Evolutionary conservation across 2,888 invertebrate genomes (phyloP), one percentile per base, ranked within the genome.

Genomic region (Caprella mutica): DNA sequence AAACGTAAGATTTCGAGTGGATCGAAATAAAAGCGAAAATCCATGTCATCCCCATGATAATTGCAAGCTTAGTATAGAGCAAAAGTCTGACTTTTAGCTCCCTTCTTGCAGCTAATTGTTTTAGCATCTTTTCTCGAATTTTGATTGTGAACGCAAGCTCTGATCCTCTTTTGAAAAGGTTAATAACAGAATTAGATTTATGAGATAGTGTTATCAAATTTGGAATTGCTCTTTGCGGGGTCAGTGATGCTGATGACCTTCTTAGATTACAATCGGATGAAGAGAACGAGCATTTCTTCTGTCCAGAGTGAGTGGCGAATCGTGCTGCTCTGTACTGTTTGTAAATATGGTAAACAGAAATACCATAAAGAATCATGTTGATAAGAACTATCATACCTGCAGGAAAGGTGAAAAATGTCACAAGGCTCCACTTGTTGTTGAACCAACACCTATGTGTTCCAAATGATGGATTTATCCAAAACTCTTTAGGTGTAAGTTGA

Each of bases 11-110:
- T 9, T 43, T 35, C 1, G 57, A 54, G 24, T 55, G 57, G 23
- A 59, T 48, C n/a, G 59, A 57, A 4, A 57, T 21, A 61, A 75
- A 72, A 3, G 73, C 75, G 23, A 74, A 70, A 3, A 72, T 66
- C 76, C 76, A 76, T 0, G 75, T 73, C 17, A 75, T 63, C 0
- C 76, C 76, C 73, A 76, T 73, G 1, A 76, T 71, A 0, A 73
- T 65, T 1, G 72, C 72, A 19, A 75, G 63, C 55, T 72, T 72
- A 23, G 70, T 63, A 59, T 73, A 72, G 27, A 73, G 59, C 27
- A 69, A 67, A 21, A 71, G 67, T 2, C 70, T 65, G 1, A 65
- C 61, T 44, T 65, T 27, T 21, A 56, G 59, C 30, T 59, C 59
- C 23, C 56, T 56, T 17, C 43, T 44, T 3, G 52, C 52, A 5